A percentile compares a stretch with the other conserved stretches of the same genome.
Evolutionary conservation across 2,797 vertebrate species (phyloP).

Genomic region (Coracias cyanogaster): DNA sequence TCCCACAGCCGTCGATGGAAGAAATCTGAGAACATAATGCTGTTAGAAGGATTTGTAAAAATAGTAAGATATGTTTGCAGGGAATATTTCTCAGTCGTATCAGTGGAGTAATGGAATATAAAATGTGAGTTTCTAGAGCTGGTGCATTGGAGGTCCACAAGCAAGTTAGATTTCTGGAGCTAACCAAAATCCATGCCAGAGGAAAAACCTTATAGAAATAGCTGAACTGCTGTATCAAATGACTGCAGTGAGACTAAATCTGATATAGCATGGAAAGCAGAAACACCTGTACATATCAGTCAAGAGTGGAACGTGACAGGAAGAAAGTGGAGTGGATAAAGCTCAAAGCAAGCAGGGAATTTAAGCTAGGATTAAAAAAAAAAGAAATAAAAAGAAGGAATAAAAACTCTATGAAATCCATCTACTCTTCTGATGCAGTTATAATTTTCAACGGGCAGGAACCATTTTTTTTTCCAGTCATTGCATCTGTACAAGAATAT

Average conservation of each 20-base stretch:
- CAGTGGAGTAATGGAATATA: background rate
- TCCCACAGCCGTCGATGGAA: background rate
- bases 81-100: background rate
- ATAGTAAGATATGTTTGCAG: slow-evolving; percentile 49
- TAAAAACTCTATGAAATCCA: background rate
- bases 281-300: slow-evolving; percentile 36
- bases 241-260: background rate
- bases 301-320: background rate
- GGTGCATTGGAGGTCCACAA: background rate
- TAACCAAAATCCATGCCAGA: background rate
- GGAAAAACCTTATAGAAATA: background rate
- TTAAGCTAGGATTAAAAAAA: background rate
- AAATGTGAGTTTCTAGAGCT: slow-evolving; percentile 40
- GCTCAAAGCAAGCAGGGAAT: background rate
- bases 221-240: slow-evolving; percentile 27
- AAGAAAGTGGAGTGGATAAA: background rate
- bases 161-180: slow-evolving; percentile 18
- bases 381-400: background rate
- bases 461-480: background rate
- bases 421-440: background rate
- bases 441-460: background rate
- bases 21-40: slow-evolving; percentile 50
- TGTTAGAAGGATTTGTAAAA: slow-evolving; percentile 22
- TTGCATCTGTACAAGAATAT: background rate
- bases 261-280: background rate